Evolutionary conservation across 53 echinoderm and acorn worm species (phyloP).

Genomic region (Arbacia lixula): DNA sequence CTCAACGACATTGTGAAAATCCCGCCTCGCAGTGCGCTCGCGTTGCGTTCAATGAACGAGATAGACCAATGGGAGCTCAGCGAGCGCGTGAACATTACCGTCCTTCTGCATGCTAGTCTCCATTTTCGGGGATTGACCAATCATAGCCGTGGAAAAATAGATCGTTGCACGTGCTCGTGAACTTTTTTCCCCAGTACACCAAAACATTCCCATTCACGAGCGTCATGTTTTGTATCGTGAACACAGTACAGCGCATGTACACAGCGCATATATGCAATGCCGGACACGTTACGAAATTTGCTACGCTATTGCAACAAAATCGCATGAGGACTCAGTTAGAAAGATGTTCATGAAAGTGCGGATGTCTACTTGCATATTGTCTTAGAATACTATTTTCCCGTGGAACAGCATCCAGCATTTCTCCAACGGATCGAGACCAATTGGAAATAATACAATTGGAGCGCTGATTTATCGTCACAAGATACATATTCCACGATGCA

Average conservation of each 20-base stretch:
- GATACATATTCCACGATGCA: too few species aligned
- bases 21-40: slow-evolving; percentile 4
- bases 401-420: too few species aligned
- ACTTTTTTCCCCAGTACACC: slow-evolving; percentile 7
- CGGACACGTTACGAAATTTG: too few species aligned
- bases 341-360: too few species aligned
- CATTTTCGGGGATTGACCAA: slow-evolving; percentile 7
- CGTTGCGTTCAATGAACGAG: neutral
- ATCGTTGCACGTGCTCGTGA: slow-evolving; percentile 15
- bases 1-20: neutral
- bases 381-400: too few species aligned
- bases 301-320: too few species aligned
- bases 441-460: neutral
- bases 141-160: slow-evolving; percentile 28
- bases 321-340: too few species aligned
- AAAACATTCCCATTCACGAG: slow-evolving; percentile 15
- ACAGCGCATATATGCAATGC: too few species aligned
- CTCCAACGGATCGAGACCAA: neutral
- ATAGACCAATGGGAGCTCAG: slow-evolving; percentile 8
- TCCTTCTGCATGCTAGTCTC: slow-evolving; percentile 35
- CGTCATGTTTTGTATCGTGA: too few species aligned
- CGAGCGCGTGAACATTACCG: slow-evolving; percentile 1
- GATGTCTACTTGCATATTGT: too few species aligned
- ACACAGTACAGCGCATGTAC: too few species aligned
- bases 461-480: too few species aligned